Evolutionary conservation across 2,888 invertebrate genomes (phyloP), one percentile per base, ranked within the genome.

Genomic region (Diabrotica balteata): DNA sequence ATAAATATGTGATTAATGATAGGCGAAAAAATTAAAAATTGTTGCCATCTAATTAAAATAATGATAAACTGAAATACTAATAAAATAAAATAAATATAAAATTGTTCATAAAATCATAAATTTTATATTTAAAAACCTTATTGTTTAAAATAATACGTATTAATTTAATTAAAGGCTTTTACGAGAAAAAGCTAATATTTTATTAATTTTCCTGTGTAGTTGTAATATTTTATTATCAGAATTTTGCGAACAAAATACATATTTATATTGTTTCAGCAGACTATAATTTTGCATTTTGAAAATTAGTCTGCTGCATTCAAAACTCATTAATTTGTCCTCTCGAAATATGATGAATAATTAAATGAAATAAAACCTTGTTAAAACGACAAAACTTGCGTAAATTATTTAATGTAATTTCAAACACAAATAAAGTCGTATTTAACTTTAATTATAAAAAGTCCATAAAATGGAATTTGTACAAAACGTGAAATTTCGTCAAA

Each of bases 391-490:
- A 70, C 69, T 66, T 66, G 57, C 58, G 71, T 75, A 66, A 75
- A 76, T 76, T 76, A 77, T 78, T 79, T 76, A 79, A 77, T 75
- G 77, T 75, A 77, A 79, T 79, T 78, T 76, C 72, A 70, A 77
- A 78, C 76, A 76, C 78, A 80, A 80, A 79, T 76, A 78, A 69
- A 72, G 75, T 74, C 67, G 70, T 76, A 78, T 76, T 78, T 76
- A 78, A 79, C 77, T 79, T 78, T 78, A 79, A 80, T 80, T 78
- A 78, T 76, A 77, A 77, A 77, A 79, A 78, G 75, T 77, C 55
- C 54, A 63, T 67, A 55, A 63, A 69, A 71, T 67, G 65, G 66
- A 67, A 71, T 69, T 71, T 66, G 46, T 65, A 71, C 68, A 66
- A 71, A 72, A 72, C 69, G 45, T 17, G 69, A 71, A 69, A 71